phyloP scores from a whole-genome alignment of 2,888 invertebrate genomes.

The Ceriagrion tenellum region DNA sequence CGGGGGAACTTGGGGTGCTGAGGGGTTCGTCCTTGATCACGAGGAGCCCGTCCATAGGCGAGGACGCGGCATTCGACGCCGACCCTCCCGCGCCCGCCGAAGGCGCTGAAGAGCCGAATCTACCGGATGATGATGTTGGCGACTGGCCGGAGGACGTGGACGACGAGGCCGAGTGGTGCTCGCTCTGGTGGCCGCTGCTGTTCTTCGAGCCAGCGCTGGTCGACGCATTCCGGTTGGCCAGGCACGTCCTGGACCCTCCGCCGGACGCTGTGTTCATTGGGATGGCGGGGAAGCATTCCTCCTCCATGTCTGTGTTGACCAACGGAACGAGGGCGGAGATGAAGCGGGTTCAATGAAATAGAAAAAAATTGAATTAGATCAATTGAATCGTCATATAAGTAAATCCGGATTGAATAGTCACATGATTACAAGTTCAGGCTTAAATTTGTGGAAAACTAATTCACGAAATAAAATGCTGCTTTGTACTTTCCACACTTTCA shows the following conservation, averaged over 20 bases:
- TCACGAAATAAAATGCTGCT: too few species aligned
- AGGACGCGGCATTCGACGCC: constrained; percentile 75
- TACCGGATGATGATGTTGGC: background rate
- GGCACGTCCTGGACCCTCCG: constrained; percentile 72
- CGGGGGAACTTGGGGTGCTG: constrained; percentile 86
- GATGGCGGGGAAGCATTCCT: constrained; percentile 92
- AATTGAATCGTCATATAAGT: too few species aligned
- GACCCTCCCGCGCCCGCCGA: constrained; percentile 71
- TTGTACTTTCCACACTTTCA: too few species aligned
- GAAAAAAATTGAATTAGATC: too few species aligned
- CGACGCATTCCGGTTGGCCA: constrained; percentile 69
- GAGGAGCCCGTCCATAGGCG: constrained; percentile 73
- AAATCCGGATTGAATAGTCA: too few species aligned
- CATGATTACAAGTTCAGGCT: too few species aligned
- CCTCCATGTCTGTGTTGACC: constrained; percentile 88
- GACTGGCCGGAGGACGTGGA: constrained; percentile 75
- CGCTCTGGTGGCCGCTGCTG: constrained; percentile 72
- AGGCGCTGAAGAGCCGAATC: background rate
- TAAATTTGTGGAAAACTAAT: too few species aligned
- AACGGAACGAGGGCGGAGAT: too few species aligned
- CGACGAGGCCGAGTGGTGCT: constrained; percentile 74
- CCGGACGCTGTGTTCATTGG: constrained; percentile 83
- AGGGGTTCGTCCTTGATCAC: constrained; percentile 89
- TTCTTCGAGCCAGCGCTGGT: constrained; percentile 71
- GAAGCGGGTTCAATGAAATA: too few species aligned